Conservation (phyloP, 2,113 vertebrate genomes). For the Prinia subflava region DNA sequence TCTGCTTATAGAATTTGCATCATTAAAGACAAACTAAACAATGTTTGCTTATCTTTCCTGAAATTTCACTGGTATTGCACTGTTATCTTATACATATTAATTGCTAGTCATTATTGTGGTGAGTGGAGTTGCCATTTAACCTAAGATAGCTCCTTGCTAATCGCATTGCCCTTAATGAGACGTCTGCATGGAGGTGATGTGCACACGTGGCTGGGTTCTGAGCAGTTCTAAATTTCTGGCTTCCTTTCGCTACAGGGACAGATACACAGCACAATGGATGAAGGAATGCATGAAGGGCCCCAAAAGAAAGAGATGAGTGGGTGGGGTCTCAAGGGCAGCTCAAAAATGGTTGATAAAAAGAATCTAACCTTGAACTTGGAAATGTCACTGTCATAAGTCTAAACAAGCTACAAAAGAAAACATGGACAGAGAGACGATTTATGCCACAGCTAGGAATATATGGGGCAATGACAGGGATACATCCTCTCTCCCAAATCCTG, state of each 20-base stretch:
- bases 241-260: neutral
- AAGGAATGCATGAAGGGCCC: neutral
- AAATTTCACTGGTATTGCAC: neutral
- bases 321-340: neutral
- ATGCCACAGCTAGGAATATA: neutral
- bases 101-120: neutral
- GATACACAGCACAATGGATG: neutral
- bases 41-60: neutral
- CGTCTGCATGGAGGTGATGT: fast-evolving
- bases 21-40: neutral
- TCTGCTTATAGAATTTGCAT: neutral
- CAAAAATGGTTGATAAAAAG: neutral
- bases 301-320: neutral
- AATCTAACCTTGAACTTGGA: neutral
- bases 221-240: neutral
- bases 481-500: neutral
- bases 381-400: neutral
- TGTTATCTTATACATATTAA: neutral
- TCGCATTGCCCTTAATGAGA: neutral
- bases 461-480: neutral
- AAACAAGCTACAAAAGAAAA: neutral
- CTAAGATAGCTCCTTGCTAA: neutral
- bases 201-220: neutral
- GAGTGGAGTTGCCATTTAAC: neutral
- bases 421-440: fast-evolving